A percentile compares a stretch with the other conserved stretches of the same genome.
These are phyloP conservation scores for Helicoverpa assulta DNA, from an alignment of 2,888 invertebrate genomes.

Conservation along the genomic window DNA sequence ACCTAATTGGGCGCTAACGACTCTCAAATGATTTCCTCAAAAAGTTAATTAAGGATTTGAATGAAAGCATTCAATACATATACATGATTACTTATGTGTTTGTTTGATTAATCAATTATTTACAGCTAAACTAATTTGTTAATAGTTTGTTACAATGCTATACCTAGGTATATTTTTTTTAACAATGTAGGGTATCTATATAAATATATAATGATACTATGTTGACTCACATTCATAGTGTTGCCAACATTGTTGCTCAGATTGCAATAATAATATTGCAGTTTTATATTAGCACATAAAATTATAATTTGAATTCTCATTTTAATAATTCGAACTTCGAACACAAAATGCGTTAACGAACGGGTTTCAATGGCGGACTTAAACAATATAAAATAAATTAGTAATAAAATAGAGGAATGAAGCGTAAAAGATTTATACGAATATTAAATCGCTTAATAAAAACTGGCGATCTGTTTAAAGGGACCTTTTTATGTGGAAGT, in stretches of 20 bases:
- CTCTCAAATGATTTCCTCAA: conserved; percentile 32
- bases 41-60: conserved; percentile 33
- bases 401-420: conserved; percentile 81
- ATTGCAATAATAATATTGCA: conserved; percentile 40
- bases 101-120: conserved; percentile 17
- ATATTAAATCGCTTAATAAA: conserved; percentile 83
- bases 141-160: conserved; percentile 23
- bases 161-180: too few species aligned
- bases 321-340: conserved; percentile 51
- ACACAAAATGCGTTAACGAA: conserved; percentile 47
- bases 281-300: conserved; percentile 57
- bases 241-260: conserved; percentile 38
- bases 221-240: conserved; percentile 9
- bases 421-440: conserved; percentile 81
- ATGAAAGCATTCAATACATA: conserved; percentile 4
- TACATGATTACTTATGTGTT: conserved; percentile 4
- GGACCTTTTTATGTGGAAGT: conserved; percentile 82
- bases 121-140: conserved; percentile 10
- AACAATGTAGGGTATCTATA: not conserved
- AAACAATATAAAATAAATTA: conserved; percentile 71
- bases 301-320: conserved; percentile 46
- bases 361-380: conserved; percentile 51
- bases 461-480: conserved; percentile 81
- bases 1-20: conserved; percentile 53
- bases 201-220: conserved; percentile 11